Evolutionary conservation across 2,888 invertebrate genomes (phyloP).

Genomic region (Athripsodes cinereus): DNA sequence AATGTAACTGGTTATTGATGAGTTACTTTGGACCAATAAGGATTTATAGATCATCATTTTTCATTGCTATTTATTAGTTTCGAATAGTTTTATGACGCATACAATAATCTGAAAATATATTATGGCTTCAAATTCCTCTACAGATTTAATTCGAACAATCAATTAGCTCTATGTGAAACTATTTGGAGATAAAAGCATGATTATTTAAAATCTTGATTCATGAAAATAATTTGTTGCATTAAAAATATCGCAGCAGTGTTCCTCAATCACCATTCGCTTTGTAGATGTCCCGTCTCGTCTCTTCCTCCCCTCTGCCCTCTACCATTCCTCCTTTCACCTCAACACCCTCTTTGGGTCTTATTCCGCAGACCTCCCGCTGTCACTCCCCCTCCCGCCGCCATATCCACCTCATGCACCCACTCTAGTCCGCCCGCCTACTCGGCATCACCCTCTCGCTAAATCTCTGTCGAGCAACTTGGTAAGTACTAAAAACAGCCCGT

Average conservation of each 20-base stretch:
- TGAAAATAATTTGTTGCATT: no score
- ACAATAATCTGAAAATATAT: no score
- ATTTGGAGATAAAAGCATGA: no score
- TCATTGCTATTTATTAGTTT: no score
- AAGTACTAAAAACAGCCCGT: conserved; percentile 5
- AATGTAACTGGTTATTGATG: no score
- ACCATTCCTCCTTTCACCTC: conserved; percentile 3
- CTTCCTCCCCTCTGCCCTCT: conserved; percentile 23
- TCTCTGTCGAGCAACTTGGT: conserved; percentile 3
- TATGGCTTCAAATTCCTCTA: no score
- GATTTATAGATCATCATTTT: no score
- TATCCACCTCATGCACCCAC: conserved; percentile 12
- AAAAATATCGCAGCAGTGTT: conserved; percentile 10
- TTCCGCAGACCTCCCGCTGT: conserved; percentile 27
- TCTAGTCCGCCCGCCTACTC: conserved; percentile 24
- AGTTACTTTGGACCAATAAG: no score
- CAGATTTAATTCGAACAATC: no score
- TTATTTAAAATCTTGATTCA: no score
- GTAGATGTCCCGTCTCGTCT: conserved; percentile 32
- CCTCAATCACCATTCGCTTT: conserved; percentile 15
- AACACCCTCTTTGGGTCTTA: conserved; percentile 24
- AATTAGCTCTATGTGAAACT: no score
- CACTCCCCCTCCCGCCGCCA: conserved; percentile 21
- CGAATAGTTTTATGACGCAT: no score
- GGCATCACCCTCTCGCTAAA: conserved; percentile 13